Conservation (phyloP, 1,140 invertebrate species). For the Ceratoteleas bidentatus region DNA sequence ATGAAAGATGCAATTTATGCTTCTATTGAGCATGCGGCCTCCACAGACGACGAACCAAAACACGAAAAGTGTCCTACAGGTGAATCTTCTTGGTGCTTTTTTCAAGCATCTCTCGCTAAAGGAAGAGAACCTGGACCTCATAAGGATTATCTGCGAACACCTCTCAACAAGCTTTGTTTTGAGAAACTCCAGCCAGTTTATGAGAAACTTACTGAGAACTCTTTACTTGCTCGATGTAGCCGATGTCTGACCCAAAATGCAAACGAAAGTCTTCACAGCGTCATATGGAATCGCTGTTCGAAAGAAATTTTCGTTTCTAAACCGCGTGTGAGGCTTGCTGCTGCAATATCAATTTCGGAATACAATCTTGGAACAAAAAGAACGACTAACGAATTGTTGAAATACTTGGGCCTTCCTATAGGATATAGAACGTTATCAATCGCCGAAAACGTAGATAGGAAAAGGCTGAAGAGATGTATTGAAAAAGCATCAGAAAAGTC, state of each 20-base stretch:
- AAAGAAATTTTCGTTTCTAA: conserved; percentile 23
- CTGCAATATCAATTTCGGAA: conserved; percentile 14
- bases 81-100: conserved; percentile 31
- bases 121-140: conserved; percentile 8
- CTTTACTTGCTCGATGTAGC: conserved; percentile 20
- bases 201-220: conserved; percentile 11
- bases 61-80: conserved; percentile 21
- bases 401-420: background rate
- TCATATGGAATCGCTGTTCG: conserved; percentile 34
- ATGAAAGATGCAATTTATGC: conserved; percentile 41
- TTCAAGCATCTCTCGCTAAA: conserved; percentile 13
- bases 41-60: conserved; percentile 21
- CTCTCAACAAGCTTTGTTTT: conserved; percentile 19
- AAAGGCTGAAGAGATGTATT: background rate
- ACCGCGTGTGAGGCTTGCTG: conserved; percentile 12
- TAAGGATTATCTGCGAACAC: conserved; percentile 21
- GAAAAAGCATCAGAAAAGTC: background rate
- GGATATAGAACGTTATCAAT: background rate
- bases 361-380: background rate
- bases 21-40: conserved; percentile 14
- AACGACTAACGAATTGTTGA: background rate
- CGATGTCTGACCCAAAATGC: conserved; percentile 45
- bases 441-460: background rate
- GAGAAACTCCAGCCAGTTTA: conserved; percentile 19
- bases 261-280: conserved; percentile 47